Evolutionary conservation across 2,797 vertebrate species (phyloP).

Genomic region (Corythornis leucogaster): DNA sequence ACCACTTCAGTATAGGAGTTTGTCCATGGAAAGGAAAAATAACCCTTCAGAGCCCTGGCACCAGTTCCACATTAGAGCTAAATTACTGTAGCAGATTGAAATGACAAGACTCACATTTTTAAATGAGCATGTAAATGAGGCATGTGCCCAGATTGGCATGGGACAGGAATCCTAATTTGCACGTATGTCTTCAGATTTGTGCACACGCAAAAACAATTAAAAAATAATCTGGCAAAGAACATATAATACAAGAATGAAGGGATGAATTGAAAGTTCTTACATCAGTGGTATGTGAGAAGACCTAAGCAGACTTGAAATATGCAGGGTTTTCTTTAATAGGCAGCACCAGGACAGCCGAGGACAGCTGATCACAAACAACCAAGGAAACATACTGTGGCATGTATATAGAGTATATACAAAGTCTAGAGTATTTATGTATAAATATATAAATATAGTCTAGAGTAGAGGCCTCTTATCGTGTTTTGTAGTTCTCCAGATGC

Average conservation of each 20-base stretch:
- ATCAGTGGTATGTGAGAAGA: not conserved
- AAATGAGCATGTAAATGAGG: slow-evolving; percentile 7
- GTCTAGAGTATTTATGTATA: not conserved
- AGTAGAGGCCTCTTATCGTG: not conserved
- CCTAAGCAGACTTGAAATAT: not conserved
- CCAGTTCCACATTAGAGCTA: not conserved
- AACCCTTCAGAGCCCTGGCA: slow-evolving; percentile 35
- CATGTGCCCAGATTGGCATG: not conserved
- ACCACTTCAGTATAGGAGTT: not conserved
- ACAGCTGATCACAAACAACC: not conserved
- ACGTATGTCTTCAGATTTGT: not conserved
- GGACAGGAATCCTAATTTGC: not conserved
- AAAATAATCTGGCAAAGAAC: not conserved
- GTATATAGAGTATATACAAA: not conserved
- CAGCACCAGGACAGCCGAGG: not conserved
- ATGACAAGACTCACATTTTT: slow-evolving; percentile 8
- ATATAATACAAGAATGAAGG: not conserved
- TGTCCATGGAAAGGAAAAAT: slow-evolving; percentile 39
- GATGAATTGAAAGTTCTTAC: not conserved
- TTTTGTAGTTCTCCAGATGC: not conserved
- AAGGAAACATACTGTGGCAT: not conserved
- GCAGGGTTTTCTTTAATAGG: not conserved
- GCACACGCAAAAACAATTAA: not conserved
- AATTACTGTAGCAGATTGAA: slow-evolving; percentile 50
- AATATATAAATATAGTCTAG: not conserved